Base-by-base conservation (phyloP, 2,888 invertebrate species). In the Drosophila borealis region DNA sequence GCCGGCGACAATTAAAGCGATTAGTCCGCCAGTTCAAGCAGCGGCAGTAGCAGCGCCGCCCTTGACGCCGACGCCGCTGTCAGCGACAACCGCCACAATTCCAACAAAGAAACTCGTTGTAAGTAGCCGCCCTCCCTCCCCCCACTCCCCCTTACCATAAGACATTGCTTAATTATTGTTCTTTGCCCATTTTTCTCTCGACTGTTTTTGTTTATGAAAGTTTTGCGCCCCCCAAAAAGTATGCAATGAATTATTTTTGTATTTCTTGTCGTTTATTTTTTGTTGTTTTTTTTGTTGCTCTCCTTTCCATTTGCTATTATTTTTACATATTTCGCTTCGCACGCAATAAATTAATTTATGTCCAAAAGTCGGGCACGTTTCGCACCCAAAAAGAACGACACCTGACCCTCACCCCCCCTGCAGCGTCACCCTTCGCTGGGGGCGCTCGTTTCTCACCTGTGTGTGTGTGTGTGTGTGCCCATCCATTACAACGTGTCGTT, bases 21-120 rank as follows among this genome's bases (percentile, higher is more conserved):
- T 92, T 86, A 91, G 90, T 91, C 90, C 92, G 81, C 91, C 91
- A 84, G 90, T 90, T 76, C 80, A 86, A 84, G 82, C 90, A 67
- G 88, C 78, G 36, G 86, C 80, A 64, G 73, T 67, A 59, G 65
- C 90, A 82, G 88, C 91, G 91, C 91, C 92, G 90, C 90, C 79
- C 50, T 65, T 84, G 74, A 87, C 88, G 78, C 82, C 82, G 64
- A 80, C 88, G 78, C 80, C 88, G 77, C 87, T 85, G 89, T 88
- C 89, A 75, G 78, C 85, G 78, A 62, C 71, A 78, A 90, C 91
- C 85, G 87, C 88, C 89, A 90, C 88, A 86, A 90, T 91, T 89
- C 90, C 92, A 89, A 91, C 92, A 66, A 92, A 92, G 89, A 92
- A 92, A 84, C 89, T 92, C 89, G 91, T 92, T 86, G 92, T 92